Conservation (phyloP, 2,797 vertebrate genomes). For the Hypotaenidia okinawae region DNA sequence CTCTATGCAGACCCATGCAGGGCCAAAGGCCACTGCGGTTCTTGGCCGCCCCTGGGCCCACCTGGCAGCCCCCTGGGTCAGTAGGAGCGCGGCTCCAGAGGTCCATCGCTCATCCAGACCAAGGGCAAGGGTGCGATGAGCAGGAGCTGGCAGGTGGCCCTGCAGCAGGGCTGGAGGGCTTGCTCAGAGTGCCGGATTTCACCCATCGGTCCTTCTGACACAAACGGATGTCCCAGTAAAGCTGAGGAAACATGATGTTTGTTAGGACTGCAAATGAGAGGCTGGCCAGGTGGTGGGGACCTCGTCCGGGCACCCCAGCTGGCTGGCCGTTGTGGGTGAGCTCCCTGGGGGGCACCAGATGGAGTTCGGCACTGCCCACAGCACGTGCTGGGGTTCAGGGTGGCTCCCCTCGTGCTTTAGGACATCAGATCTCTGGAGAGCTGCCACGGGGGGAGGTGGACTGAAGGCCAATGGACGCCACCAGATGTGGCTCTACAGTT, state of each 20-base stretch:
- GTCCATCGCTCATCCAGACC: accelerated
- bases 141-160: not conserved
- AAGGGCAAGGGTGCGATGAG: not conserved
- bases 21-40: not conserved
- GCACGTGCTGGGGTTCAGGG: not conserved
- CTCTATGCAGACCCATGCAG: accelerated
- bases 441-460: not conserved
- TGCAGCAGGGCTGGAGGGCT: not conserved
- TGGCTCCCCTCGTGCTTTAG: not conserved
- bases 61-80: too few relatives aligned
- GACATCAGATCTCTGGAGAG: not conserved
- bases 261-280: accelerated
- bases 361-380: accelerated
- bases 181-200: not conserved
- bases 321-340: too few relatives aligned
- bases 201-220: accelerated
- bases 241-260: not conserved
- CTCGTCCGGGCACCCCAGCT: too few relatives aligned
- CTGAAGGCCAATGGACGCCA: accelerated
- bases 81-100: not conserved
- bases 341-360: too few relatives aligned
- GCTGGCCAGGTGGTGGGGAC: too few relatives aligned
- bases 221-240: not conserved
- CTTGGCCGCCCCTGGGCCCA: not conserved
- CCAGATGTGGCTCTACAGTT: not conserved